Evolutionary conservation across 2,888 invertebrate genomes (phyloP).

Genomic region (Drosophila imparisetae): DNA sequence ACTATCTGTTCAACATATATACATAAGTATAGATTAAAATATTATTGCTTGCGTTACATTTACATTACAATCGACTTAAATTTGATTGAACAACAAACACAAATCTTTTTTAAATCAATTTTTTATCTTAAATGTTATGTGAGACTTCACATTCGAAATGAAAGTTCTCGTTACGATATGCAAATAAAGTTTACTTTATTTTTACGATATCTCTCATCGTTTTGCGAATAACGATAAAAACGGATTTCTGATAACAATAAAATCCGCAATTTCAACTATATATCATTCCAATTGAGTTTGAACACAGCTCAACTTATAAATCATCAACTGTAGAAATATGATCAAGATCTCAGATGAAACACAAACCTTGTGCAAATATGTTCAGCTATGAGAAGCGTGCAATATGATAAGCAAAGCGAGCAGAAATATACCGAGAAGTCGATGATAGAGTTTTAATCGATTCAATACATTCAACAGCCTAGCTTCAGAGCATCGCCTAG

Average conservation of each 20-base stretch:
- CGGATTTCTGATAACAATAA: background rate
- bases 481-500: conserved; percentile 5
- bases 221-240: no score
- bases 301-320: background rate
- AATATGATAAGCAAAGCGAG: background rate
- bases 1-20: background rate
- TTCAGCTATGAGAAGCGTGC: background rate
- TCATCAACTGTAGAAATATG: background rate
- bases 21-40: background rate
- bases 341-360: background rate
- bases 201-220: background rate
- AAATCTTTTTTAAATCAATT: background rate
- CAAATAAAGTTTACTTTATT: background rate
- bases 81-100: background rate
- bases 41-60: background rate
- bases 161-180: background rate
- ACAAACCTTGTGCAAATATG: background rate
- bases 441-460: background rate
- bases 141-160: background rate
- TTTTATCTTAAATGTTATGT: background rate
- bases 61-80: background rate
- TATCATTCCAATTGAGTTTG: no score
- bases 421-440: background rate
- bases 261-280: background rate
- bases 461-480: background rate